A percentile compares a stretch with the other conserved stretches of the same genome.
Conservation (phyloP, 2,888 invertebrate genomes). For the Cantharis nigra region DNA sequence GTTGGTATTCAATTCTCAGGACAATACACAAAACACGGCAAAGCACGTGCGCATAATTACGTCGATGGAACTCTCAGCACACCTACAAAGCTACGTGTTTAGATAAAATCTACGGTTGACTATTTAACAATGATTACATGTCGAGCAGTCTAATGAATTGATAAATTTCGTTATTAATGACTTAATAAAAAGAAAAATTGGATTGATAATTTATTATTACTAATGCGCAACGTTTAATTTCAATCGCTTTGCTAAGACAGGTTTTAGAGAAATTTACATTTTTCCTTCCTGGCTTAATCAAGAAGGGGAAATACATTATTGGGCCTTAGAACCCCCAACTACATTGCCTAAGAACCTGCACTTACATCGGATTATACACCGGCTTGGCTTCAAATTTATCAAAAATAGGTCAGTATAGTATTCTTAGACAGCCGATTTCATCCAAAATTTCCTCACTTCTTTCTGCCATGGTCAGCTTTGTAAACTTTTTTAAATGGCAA, state of each 20-base stretch:
- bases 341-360: not conserved
- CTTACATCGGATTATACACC: not conserved
- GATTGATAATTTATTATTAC: not conserved
- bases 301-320: not conserved
- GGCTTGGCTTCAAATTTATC: not conserved
- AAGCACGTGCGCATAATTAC: conserved; percentile 46
- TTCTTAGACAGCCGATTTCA: not conserved
- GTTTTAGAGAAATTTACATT: not conserved
- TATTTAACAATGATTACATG: conserved; percentile 9
- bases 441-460: no score
- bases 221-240: not conserved
- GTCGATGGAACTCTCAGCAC: conserved; percentile 33
- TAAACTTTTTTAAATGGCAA: no score
- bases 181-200: not conserved
- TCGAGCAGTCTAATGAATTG: not conserved
- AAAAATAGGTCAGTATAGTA: not conserved
- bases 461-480: no score
- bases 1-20: conserved; percentile 41
- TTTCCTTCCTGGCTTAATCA: not conserved
- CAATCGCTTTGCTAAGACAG: not conserved
- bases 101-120: conserved; percentile 11
- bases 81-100: conserved; percentile 20
- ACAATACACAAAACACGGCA: conserved; percentile 43
- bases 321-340: not conserved
- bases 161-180: not conserved